Conservation (phyloP, 2,888 invertebrate genomes). For the Stramonita haemastoma region DNA sequence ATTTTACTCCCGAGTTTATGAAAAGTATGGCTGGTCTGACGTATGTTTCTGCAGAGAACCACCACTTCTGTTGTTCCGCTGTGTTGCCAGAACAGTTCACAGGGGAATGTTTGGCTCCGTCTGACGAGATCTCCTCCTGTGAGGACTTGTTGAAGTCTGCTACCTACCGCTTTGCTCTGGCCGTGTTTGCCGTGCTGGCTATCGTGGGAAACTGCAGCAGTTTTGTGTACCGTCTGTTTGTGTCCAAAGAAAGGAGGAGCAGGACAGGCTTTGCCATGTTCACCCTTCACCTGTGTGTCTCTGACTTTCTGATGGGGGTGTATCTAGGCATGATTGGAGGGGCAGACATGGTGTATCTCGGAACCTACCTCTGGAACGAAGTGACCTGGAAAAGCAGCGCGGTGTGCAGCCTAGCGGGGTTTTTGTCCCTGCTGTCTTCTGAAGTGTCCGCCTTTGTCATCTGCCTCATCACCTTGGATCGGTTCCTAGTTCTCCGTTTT, state of each 20-base stretch:
- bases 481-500: constrained; percentile 82
- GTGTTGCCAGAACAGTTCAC: not conserved
- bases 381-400: constrained; percentile 56
- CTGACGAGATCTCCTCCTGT: not conserved
- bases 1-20: not conserved
- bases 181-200: not conserved
- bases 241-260: not conserved
- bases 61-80: not conserved
- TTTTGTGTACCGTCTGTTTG: not conserved
- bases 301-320: constrained; percentile 57
- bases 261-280: constrained; percentile 32
- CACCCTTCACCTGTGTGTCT: constrained; percentile 43
- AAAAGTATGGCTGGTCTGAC: not conserved
- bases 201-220: not conserved
- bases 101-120: not conserved
- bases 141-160: not conserved
- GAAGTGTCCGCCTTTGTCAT: constrained; percentile 83
- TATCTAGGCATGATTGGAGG: constrained; percentile 57
- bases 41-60: not conserved
- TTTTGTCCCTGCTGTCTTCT: constrained; percentile 77
- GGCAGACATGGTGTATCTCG: constrained; percentile 57
- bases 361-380: constrained; percentile 57
- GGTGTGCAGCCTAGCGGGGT: constrained; percentile 58
- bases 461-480: constrained; percentile 82
- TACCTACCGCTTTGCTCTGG: not conserved